Evolutionary conservation across 2,797 vertebrate species (phyloP), one percentile per base, ranked within the genome.

Genomic region (Pitangus sulphuratus): DNA sequence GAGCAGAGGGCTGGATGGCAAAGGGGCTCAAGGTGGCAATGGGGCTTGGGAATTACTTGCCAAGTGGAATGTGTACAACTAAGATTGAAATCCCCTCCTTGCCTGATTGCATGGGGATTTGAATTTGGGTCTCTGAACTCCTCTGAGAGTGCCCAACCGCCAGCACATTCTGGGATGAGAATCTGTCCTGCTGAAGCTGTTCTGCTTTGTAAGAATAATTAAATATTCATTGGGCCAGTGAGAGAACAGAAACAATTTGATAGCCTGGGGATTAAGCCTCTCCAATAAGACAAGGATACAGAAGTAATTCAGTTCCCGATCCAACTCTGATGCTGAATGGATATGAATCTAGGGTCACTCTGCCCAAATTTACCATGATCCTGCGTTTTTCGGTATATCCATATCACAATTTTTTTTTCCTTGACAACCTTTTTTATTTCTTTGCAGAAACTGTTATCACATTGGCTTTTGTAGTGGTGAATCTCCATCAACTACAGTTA

Each of bases 161-260:
- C 21, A 30, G 94, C 93, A 97, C 68, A 94, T 97, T 95, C 93
- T 92, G 94, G 93, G 95, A 94, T 96, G 75, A 93, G 95, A 96
- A 96, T 96, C 96, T 92, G 95, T 93, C 96, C 96, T 95, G 96
- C 95, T 92, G 95, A 95, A 97, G 68, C 96, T 97, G 94, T 87
- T 96, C 96, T 97, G 93, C 96, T 96, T 97, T 97, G 94, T 95
- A 96, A 96, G 95, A 95, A 96, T 97, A 97, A 96, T 96, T 97
- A 95, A 97, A 97, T 97, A 97, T 97, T 97, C 95, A 97, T 94
- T 94, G 96, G 96, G 96, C 95, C 96, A 97, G 94, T 95, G 87
- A 95, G 95, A 96, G 96, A 97, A 97, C 87, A 96, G 96, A 95
- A 97, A 97, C 95, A 97, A 95, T 93, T 94, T 93, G 93, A 95